Evolutionary conservation across 2,113 vertebrate species (phyloP).

Genomic region (Lagenorhynchus albirostris): DNA sequence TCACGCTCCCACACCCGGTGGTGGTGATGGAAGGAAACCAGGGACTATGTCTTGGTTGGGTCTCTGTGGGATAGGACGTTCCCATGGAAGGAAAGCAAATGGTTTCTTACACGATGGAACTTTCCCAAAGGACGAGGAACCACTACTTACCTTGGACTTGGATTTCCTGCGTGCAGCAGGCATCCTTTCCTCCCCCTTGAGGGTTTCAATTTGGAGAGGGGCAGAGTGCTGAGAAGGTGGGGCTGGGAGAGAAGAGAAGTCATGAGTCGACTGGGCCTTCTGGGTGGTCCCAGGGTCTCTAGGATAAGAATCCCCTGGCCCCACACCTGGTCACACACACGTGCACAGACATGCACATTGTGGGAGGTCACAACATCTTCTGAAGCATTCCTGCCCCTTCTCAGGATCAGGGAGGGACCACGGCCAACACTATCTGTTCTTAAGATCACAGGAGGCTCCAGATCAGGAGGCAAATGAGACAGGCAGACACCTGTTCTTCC

Average conservation of each 20-base stretch:
- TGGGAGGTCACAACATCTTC: background rate
- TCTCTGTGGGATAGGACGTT: background rate
- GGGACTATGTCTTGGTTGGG: too few relatives aligned
- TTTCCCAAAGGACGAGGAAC: fast-evolving
- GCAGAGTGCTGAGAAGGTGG: background rate
- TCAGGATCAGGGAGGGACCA: background rate
- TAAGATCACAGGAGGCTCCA: background rate
- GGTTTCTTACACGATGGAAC: background rate
- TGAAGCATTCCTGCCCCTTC: background rate
- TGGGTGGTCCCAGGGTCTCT: background rate
- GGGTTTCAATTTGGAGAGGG: background rate
- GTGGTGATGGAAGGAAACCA: background rate
- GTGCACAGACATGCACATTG: fast-evolving
- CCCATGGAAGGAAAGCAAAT: background rate
- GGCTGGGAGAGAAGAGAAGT: background rate
- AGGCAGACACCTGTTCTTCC: background rate
- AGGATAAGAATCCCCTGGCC: background rate
- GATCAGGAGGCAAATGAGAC: background rate
- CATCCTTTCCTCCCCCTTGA: background rate
- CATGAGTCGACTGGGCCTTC: background rate
- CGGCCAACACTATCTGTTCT: fast-evolving
- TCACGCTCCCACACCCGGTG: fast-evolving
- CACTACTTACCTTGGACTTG: conserved; percentile 42
- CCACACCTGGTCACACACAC: background rate
- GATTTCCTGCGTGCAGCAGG: background rate